Percentiles rank a stretch among this genome's conserved stretches.
These are phyloP conservation scores for Pagetopsis macropterus DNA, from an alignment of 2,797 vertebrate species.

Conservation along the genomic window DNA sequence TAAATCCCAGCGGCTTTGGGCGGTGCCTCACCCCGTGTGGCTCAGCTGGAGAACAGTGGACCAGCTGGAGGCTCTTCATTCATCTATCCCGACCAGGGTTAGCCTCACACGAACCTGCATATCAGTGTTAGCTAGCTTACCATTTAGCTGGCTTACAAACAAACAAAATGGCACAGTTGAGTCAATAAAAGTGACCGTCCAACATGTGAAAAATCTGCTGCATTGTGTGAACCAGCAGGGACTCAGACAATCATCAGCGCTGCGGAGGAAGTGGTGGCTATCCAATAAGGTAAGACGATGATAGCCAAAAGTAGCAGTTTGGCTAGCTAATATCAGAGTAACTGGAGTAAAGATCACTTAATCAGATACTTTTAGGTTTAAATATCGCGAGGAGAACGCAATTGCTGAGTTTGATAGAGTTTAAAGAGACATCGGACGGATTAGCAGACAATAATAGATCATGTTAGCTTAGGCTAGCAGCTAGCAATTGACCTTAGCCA, in stretches of 20 bases:
- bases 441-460: neutral
- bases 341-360: neutral
- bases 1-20: slow-evolving; percentile 57
- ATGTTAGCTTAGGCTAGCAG: slow-evolving; percentile 31
- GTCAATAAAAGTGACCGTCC: slow-evolving; percentile 8
- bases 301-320: neutral
- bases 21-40: slow-evolving; percentile 53
- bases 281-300: slow-evolving; percentile 51
- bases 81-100: slow-evolving; percentile 33
- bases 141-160: neutral
- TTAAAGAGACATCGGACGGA: neutral
- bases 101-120: neutral
- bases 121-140: neutral
- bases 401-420: neutral
- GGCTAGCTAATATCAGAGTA: slow-evolving; percentile 2
- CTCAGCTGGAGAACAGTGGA: slow-evolving; percentile 49
- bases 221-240: slow-evolving; percentile 19
- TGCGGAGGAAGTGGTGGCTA: slow-evolving; percentile 46
- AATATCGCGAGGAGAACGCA: neutral
- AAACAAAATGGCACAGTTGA: slow-evolving; percentile 29
- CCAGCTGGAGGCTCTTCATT: slow-evolving; percentile 45
- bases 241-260: slow-evolving; percentile 43
- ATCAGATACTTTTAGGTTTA: neutral
- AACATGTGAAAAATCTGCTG: slow-evolving; percentile 53
- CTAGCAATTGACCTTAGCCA: slow-evolving; percentile 51